A percentile compares a stretch with the other conserved stretches of the same genome.
Conservation (phyloP, 2,113 vertebrate genomes). For the Nestor notabilis region DNA sequence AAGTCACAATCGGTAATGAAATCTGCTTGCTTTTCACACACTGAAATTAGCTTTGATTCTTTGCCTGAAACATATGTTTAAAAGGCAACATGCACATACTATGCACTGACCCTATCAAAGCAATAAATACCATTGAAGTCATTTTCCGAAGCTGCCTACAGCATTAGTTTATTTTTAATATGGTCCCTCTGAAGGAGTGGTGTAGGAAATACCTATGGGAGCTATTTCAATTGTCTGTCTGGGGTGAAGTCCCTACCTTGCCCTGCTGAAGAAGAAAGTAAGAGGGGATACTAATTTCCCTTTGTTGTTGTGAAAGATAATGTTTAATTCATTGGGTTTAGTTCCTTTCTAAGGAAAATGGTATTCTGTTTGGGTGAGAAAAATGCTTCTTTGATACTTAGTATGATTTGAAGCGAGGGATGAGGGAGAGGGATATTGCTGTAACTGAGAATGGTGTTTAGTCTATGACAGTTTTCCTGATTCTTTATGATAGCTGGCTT, state of each 20-base stretch:
- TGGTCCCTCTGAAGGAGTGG: constrained; percentile 49
- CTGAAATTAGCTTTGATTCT: constrained; percentile 83
- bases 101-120: constrained; percentile 70
- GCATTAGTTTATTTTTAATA: constrained; percentile 66
- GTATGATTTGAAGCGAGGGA: constrained; percentile 57
- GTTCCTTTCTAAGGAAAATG: constrained; percentile 65
- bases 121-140: constrained; percentile 58
- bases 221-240: constrained; percentile 54
- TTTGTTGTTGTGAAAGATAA: constrained; percentile 62
- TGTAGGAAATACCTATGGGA: constrained; percentile 51
- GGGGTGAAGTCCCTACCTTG: constrained; percentile 32
- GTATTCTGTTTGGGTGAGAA: constrained; percentile 72
- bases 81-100: constrained; percentile 71
- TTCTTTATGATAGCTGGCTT: constrained; percentile 5
- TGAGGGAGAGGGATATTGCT: constrained; percentile 34
- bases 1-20: constrained; percentile 81
- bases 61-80: constrained; percentile 75
- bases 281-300: constrained; percentile 60
- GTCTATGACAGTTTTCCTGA: constrained; percentile 6
- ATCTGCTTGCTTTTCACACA: constrained; percentile 79
- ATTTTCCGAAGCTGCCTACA: constrained; percentile 59
- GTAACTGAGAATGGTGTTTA: background rate
- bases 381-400: constrained; percentile 68
- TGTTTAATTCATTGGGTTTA: constrained; percentile 70
- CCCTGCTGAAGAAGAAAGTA: constrained; percentile 43